Evolutionary conservation across 1,140 invertebrate genomes (phyloP), one percentile per base, ranked within the genome.

Genomic region (Drosophila tristis): DNA sequence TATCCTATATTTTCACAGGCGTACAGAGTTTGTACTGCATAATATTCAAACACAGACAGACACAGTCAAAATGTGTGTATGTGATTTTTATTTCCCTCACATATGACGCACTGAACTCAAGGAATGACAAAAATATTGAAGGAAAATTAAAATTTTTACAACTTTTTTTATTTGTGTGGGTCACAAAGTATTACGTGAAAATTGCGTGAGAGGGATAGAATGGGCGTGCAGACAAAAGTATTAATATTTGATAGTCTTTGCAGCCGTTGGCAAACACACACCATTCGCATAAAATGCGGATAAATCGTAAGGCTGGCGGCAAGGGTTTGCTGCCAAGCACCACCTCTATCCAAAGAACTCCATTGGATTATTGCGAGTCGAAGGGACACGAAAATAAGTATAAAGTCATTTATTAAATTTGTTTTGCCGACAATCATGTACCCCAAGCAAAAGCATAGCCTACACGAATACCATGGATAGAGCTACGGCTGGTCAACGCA

Each of bases 331-430:
- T 2, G 35, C 35, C 11, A 39, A 39, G 4, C 35, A 39, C 11
- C 42, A 25, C 5, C 45, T 16, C 29, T 23, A 44, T 35, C 35
- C 26, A 25, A 29, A 72, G 20, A 42, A 68, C n/a, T 65, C n/a
- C 49, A 13, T 16, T 26, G 25, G 29, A 31, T 49, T 65, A 39
- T 39, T 13, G 35, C 9, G 35, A 39, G 9, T n/a, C 11, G 25
- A 43, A 65, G 51, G 51, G 55, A 77, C 64, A 70, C 59, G 47
- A 78, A 67, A 87, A 86, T 65, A 87, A 86, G 82, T 86, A 86
- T 86, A 87, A 87, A 87, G 71, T 82, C 74, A 82, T 87, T 86
- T 86, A 86, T 86, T 86, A 86, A 86, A 87, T 86, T 87, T 77
- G 74, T 64, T 76, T 59, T 76, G 47, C 49, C 50, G 39, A 13